Percentiles rank a stretch among this genome's conserved stretches.
Evolutionary conservation across 2,797 vertebrate species (phyloP).

Genomic region (Onychomys leucogaster): DNA sequence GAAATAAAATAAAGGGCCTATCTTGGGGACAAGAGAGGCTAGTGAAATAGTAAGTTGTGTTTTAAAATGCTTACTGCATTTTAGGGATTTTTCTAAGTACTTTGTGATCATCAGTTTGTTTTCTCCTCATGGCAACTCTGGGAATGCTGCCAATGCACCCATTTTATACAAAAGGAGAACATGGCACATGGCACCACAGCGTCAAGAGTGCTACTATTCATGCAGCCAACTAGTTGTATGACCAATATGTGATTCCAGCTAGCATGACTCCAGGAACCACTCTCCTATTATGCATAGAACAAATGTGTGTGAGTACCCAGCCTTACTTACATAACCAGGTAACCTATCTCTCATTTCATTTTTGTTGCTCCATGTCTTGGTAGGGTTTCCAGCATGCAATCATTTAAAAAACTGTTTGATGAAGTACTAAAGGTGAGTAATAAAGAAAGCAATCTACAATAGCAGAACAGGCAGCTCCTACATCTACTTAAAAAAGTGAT

Average conservation of each 20-base stretch:
- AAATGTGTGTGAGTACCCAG: background rate
- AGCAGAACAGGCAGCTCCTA: background rate
- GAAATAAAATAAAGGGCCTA: slow-evolving; percentile 21
- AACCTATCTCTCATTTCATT: background rate
- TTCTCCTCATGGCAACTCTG: background rate
- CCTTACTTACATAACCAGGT: background rate
- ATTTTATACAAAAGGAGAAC: background rate
- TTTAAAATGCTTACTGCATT: background rate
- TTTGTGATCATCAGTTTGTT: background rate
- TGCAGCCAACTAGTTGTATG: background rate
- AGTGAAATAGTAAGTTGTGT: background rate
- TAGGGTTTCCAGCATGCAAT: background rate
- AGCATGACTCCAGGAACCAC: background rate
- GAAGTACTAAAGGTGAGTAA: background rate
- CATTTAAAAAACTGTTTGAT: background rate
- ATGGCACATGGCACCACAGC: background rate
- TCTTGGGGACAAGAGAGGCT: background rate
- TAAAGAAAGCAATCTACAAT: background rate
- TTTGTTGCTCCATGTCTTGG: background rate
- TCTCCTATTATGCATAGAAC: background rate
- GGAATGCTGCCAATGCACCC: background rate
- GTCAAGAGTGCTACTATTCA: background rate
- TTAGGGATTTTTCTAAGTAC: background rate
- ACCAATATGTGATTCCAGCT: background rate
- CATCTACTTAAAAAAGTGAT: background rate